A percentile compares a stretch with the other conserved stretches of the same genome.
phyloP scores from a whole-genome alignment of 2,113 vertebrate genomes.

The Leptodactylus fuscus region DNA sequence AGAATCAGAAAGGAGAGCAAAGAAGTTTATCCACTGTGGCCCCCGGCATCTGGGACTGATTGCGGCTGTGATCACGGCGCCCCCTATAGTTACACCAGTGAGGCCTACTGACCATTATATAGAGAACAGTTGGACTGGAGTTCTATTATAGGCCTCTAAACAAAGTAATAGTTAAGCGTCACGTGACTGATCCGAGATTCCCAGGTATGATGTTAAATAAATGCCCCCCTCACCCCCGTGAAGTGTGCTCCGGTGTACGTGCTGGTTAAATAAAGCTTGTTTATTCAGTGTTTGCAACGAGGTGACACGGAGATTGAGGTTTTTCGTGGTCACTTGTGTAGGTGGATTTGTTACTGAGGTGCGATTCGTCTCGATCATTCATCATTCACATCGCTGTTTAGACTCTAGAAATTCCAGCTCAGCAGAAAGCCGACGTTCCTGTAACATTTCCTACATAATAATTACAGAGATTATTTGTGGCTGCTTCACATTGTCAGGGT shows the following conservation, averaged over 20 bases:
- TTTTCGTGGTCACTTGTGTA: neutral
- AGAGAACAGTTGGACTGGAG: too few species aligned
- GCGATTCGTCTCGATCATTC: neutral
- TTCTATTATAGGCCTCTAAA: too few species aligned
- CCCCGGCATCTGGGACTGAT: too few species aligned
- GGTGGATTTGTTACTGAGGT: slow-evolving; percentile 10
- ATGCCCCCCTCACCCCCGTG: neutral
- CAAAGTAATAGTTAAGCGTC: too few species aligned
- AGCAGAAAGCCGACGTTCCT: slow-evolving; percentile 5
- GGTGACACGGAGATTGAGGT: neutral
- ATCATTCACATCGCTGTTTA: neutral
- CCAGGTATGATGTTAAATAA: neutral
- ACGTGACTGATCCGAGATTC: neutral
- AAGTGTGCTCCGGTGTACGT: neutral
- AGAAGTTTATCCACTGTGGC: too few species aligned
- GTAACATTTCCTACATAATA: slow-evolving; percentile 23
- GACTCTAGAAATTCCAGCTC: slow-evolving; percentile 3
- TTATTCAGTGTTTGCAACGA: slow-evolving; percentile 22
- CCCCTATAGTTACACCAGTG: too few species aligned
- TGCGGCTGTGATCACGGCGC: too few species aligned
- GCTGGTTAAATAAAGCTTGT: slow-evolving; percentile 24
- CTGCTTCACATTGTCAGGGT: neutral
- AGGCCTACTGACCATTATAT: too few species aligned
- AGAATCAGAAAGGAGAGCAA: too few species aligned
- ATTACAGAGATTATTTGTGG: slow-evolving; percentile 17